Conservation (phyloP, 2,888 invertebrate genomes). For the Dryobota labecula region DNA sequence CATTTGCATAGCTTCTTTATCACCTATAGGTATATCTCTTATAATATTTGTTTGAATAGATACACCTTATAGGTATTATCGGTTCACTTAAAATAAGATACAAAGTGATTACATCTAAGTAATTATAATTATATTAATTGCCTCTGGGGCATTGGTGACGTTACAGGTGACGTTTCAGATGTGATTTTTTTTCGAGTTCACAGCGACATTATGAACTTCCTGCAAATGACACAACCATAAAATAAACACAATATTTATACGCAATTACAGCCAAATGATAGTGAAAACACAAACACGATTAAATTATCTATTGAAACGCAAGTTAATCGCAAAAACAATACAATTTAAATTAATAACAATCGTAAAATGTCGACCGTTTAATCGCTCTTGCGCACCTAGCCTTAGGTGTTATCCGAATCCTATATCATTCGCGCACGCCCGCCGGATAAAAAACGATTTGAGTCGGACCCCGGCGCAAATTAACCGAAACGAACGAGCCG, state of each 20-base stretch:
- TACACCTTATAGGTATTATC: no score
- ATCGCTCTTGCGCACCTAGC: slow-evolving; percentile 55
- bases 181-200: background rate
- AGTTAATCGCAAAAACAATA: slow-evolving; percentile 49
- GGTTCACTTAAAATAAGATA: no score
- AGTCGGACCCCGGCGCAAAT: slow-evolving; percentile 50
- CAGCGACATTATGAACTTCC: slow-evolving; percentile 7
- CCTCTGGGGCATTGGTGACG: no score
- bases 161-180: no score
- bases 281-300: slow-evolving; percentile 18
- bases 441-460: slow-evolving; percentile 58
- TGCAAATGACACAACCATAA: background rate
- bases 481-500: slow-evolving; percentile 55
- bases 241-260: slow-evolving; percentile 30
- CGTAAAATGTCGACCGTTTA: slow-evolving; percentile 59
- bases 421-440: slow-evolving; percentile 59
- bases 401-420: slow-evolving; percentile 62
- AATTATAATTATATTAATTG: no score
- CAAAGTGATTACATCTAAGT: no score
- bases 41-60: no score
- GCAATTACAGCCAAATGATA: slow-evolving; percentile 22
- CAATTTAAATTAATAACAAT: slow-evolving; percentile 59
- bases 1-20: no score
- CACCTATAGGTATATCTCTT: no score
- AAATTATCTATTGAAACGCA: slow-evolving; percentile 35